These are phyloP conservation scores for Cyaniris semiargus DNA, from an alignment of 2,888 invertebrate genomes.

Conservation along the genomic window DNA sequence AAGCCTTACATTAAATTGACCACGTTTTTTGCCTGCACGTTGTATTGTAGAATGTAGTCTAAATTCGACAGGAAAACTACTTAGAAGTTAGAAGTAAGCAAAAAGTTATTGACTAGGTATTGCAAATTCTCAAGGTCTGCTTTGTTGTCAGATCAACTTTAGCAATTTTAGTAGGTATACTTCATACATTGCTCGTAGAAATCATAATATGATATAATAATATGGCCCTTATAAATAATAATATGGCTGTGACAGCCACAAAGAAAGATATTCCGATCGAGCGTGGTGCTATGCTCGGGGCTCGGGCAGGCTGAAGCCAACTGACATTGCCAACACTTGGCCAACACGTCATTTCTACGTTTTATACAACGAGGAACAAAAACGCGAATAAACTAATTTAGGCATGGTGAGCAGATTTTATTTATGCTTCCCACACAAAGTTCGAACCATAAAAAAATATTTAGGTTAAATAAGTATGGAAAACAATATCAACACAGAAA, in stretches of 20 bases:
- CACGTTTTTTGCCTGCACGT: neutral
- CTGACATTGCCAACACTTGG: too few species aligned
- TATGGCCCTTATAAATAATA: too few species aligned
- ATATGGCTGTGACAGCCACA: too few species aligned
- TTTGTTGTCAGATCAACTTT: neutral
- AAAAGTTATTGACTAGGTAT: slow-evolving; percentile 5
- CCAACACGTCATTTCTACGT: too few species aligned
- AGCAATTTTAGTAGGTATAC: too few species aligned
- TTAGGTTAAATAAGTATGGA: slow-evolving; percentile 2
- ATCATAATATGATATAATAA: too few species aligned
- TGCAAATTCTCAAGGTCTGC: neutral
- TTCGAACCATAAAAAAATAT: neutral
- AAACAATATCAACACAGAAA: neutral
- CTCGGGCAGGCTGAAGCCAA: too few species aligned
- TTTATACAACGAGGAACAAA: slow-evolving; percentile 4
- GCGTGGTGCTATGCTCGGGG: too few species aligned
- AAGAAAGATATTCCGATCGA: too few species aligned
- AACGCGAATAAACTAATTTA: neutral
- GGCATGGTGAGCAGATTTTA: neutral
- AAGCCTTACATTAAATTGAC: too few species aligned
- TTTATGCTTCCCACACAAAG: neutral
- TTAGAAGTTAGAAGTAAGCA: neutral
- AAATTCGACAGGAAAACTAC: neutral
- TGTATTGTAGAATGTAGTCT: neutral
- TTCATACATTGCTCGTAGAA: too few species aligned